Base-by-base conservation (phyloP, 2,888 invertebrate genomes). In the Choreutis nemorana region DNA sequence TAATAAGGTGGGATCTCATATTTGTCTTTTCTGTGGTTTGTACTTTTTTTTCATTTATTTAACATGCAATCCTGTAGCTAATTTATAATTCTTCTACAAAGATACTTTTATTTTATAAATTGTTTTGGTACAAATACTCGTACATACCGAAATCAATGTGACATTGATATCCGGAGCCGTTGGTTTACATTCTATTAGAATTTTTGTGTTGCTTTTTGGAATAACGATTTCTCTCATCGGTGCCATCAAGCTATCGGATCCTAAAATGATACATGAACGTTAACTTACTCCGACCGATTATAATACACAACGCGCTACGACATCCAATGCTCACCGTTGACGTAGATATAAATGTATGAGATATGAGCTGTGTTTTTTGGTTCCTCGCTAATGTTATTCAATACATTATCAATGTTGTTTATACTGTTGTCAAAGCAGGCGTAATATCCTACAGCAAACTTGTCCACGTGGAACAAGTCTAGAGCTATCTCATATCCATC, bases 401-500 rank as follows among this genome's bases (percentile, higher is more conserved):
- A 44, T 33, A 62, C 45, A 18, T 48, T 44, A 11, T 40, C 41
- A 30, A 50, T 45, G 36, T 78, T 62, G 10, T 79, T 40, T 7
- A n/a, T 12, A 5, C 51, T 45, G 24, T 58, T 48, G 42, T 82
- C 79, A 28, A 72, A 63, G 45, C 84, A 85, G 36, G 78, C 83
- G 41, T 82, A 84, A 48, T 73, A 81, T 26, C 82, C 83, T 30
- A 84, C 81, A 29, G 80, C 58, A 11, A 58, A 58, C 9, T 62
- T 64, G 24, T 68, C 61, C 2, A 83, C 72, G 28, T 77, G 59
- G 25, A 42, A 48, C 14, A 85, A 41, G 22, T 75, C 58, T 16
- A 87, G 55, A 29, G 57, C 55, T 25, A 70, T 58, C 39, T 81
- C 75, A 45, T 65, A 81, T 31, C 57, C 48, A 14, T 42, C 42